Base-by-base conservation (phyloP, 1,140 invertebrate genomes). In the Ptiloglossa arizonensis region DNA sequence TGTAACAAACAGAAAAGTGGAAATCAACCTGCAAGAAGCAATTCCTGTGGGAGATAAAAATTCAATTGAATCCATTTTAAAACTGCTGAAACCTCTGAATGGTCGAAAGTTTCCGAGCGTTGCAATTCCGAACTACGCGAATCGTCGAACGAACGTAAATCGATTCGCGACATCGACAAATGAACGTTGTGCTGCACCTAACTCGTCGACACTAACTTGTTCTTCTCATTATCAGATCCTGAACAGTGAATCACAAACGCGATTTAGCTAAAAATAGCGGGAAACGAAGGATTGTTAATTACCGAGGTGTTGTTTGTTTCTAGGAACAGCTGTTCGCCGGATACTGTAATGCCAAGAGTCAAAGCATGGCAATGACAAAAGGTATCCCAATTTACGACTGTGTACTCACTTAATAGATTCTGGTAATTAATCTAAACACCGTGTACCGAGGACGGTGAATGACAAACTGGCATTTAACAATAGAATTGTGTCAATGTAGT, bases 371-470 rank as follows among this genome's bases (percentile, higher is more conserved):
- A 64, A 24, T 62, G 35, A 70, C 54, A 74, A 83, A 63, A 76
- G 64, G 54, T 29, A 66, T 68, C 50, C 52, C 48, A 48, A 80
- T 72, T 59, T 76, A 75, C 50, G 60, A 70, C 79, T 67, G 66
- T 66, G 56, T 67, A 44, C 57, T 48, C 69, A 60, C 64, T 66
- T 76, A 84, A 84, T 79, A 63, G 77, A 84, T 84, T 84, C 81
- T 56, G 52, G 70, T 72, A 80, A 83, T 84, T 84, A 84, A 84
- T 84, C 77, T 71, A 81, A 80, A 70, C 60, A 79, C 54, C 41
- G 81, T 71, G 81, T 44, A 77, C 44, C 67, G 50, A 48, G 66
- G 64, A 83, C 38, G 41, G 63, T 32, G 76, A 80, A 83, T 80
- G 70, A 60, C 71, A 27, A 67, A 68, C 56, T 50, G 24, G 35